These are phyloP conservation scores for Anseranas semipalmata DNA, from an alignment of 2,113 vertebrate genomes.

Conservation along the genomic window DNA sequence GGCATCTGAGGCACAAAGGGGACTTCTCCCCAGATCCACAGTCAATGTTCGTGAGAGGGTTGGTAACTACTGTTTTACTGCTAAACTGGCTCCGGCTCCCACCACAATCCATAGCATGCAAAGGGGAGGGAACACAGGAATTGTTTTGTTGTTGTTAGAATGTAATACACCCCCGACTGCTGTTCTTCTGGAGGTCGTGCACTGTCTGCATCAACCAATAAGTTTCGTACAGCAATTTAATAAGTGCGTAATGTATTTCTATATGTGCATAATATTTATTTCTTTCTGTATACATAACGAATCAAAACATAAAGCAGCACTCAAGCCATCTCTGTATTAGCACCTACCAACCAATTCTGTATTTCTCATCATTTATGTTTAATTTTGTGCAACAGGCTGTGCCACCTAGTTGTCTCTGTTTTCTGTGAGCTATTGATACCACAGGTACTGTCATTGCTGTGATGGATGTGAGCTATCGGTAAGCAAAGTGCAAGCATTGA, in stretches of 20 bases:
- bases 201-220: not conserved
- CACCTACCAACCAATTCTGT: not conserved
- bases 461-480: slow-evolving; percentile 38
- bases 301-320: not conserved
- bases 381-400: not conserved
- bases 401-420: not conserved
- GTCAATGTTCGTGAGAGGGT: not conserved
- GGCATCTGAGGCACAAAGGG: not conserved
- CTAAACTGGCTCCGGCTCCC: not conserved
- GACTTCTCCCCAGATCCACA: not conserved
- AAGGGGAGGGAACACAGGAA: not conserved
- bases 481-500: slow-evolving; percentile 29
- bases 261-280: not conserved
- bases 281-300: not conserved
- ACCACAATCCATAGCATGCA: not conserved
- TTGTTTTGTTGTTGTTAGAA: not conserved
- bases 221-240: not conserved
- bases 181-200: not conserved
- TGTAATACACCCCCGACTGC: not conserved
- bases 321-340: not conserved
- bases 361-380: not conserved
- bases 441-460: not conserved
- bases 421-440: not conserved
- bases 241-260: not conserved
- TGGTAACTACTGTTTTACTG: not conserved